Base-by-base conservation (phyloP, 1,140 invertebrate genomes). In the Drosophila micromelanica region DNA sequence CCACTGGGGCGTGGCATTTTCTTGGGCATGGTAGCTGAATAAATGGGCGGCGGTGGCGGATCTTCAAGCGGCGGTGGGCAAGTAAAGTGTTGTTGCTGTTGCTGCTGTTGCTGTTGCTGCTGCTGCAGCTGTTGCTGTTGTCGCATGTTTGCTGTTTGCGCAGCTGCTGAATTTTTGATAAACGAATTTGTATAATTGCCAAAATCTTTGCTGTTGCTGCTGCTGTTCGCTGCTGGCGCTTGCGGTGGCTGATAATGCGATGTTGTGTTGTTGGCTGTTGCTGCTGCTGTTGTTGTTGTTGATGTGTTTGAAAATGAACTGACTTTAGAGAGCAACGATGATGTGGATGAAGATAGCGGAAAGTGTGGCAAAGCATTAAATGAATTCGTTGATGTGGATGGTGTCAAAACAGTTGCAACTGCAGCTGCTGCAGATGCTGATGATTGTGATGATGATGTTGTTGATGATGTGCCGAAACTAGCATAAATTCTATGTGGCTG, bases 251-350 rank as follows among this genome's bases (percentile, higher is more conserved):
- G 90, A 81, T 91, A 89, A 64, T 91, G 86, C 67, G 82, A 75
- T 74, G 65, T 54, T 35, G 65, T 57, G 40, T 67, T 82, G 71
- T 68, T 76, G 80, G 12, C 55, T 51, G 61, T 15, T 76, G 78
- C 17, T 17, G n/a, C n/a, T n/a, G n/a, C 11, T 63, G 80, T 32
- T 38, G 78, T 49, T 61, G 80, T 59, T 74, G 90, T 51, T 77
- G 78, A 62, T 43, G 81, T 46, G 55, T 80, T 86, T 77, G 73
- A 74, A 75, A 90, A 91, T 78, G 90, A 89, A 70, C 80, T 87
- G 67, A 91, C 90, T 91, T 91, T 91, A 52, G 90, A 91, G 57
- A 91, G 82, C 76, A 91, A 78, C 72, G 90, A 91, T 65, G 90
- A 91, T 74, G 90, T 91, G 54, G 90, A 91, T 77, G 90, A 91